Base-by-base conservation (phyloP, 2,888 invertebrate species). In the Operophtera brumata region DNA sequence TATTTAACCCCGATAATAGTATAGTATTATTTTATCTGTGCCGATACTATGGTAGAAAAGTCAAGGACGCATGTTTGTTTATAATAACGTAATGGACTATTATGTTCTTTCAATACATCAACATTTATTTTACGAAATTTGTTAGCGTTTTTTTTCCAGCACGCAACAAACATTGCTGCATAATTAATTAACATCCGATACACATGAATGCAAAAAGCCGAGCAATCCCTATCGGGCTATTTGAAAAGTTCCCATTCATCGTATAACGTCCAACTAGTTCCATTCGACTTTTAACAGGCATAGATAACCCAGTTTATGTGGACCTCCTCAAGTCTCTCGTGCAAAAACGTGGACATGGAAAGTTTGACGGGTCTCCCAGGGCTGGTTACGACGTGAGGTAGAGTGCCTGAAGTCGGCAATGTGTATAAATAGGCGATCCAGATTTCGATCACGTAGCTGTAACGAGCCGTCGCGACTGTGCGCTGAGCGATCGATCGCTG, bases 401-500 rank as follows among this genome's bases (percentile, higher is more conserved):
- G 72, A 71, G 72, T 73, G 73, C 71, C 71, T 73, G 79, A 69
- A 80, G 79, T 79, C 78, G 78, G 83, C 85, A 83, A 81, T 86
- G 84, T 83, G 62, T 82, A 84, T 87, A 88, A 88, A 86, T 83
- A 86, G 86, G 86, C 82, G 80, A 85, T 89, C 76, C 74, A 76
- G 75, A 88, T 85, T 84, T 84, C 81, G 84, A 85, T 86, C 88
- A 89, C 88, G 88, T 87, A 79, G 74, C 76, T 71, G 72, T 85
- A 87, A 88, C 87, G 88, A 88, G 84, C 67, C 84, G 82, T 80
- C 84, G 83, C 82, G 82, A 79, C 82, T 80, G 77, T 73, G 74
- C 66, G 67, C 66, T 66, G 63, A 61, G 65, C 70, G 78, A 86
- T 86, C 83, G 83, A 86, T 84, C 67, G 68, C 61, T 64, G 69